phyloP scores from a whole-genome alignment of 2,888 invertebrate genomes.

The Netelia melanura region DNA sequence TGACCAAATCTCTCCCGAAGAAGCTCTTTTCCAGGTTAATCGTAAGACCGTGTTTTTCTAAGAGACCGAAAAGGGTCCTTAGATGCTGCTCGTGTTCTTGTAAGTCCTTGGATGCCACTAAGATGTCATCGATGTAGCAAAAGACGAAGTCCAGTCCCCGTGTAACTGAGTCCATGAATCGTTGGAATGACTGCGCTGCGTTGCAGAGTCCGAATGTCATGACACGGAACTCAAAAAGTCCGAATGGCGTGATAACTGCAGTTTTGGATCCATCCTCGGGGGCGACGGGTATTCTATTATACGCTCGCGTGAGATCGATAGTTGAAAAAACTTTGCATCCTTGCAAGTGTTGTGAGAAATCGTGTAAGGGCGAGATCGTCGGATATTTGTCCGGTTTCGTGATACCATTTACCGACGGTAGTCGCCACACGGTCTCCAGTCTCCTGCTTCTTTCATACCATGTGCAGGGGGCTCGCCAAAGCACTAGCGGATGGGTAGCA shows the following conservation, averaged over 20 bases:
- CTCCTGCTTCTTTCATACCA: conserved; percentile 40
- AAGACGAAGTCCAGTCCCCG: conserved; percentile 20
- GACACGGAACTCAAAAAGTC: conserved; percentile 1
- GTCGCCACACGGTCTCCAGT: too few species aligned
- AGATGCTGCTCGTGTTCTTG: conserved; percentile 70
- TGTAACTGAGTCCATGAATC: conserved; percentile 24
- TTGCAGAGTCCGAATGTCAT: conserved; percentile 11
- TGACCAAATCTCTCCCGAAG: too few species aligned
- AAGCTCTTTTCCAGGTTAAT: conserved; percentile 71
- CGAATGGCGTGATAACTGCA: conserved; percentile 45
- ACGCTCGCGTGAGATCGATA: conserved; percentile 59
- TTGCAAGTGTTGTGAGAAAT: conserved; percentile 17
- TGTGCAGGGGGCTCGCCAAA: conserved; percentile 74
- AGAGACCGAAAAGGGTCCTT: conserved; percentile 56
- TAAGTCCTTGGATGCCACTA: conserved; percentile 53
- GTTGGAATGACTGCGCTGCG: conserved; percentile 11
- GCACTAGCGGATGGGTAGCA: conserved; percentile 73
- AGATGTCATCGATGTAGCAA: conserved; percentile 38
- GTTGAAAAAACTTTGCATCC: conserved; percentile 33
- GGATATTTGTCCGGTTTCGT: conserved; percentile 64
- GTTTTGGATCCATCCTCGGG: conserved; percentile 11
- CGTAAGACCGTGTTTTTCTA: conserved; percentile 67
- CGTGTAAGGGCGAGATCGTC: conserved; percentile 33
- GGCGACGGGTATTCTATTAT: conserved; percentile 60
- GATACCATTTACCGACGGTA: too few species aligned